Conservation (phyloP, 2,797 vertebrate genomes). For the Bovichtus variegatus region DNA sequence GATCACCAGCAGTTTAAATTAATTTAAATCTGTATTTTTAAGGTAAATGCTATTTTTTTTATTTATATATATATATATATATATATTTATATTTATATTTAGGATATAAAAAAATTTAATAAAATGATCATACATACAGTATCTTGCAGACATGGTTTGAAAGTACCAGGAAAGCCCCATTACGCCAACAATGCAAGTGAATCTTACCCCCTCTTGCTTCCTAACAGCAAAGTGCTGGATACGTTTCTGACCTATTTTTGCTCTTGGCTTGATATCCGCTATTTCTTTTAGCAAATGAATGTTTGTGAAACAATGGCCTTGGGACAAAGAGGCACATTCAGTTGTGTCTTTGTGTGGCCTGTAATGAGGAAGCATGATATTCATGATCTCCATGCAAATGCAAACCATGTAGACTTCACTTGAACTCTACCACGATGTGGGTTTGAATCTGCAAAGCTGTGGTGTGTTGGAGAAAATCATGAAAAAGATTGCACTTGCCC, state of each 20-base stretch:
- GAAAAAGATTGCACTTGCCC: neutral
- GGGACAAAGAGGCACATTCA: constrained; percentile 70
- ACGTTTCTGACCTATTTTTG: constrained; percentile 69
- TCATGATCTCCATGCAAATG: constrained; percentile 9
- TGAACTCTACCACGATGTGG: neutral
- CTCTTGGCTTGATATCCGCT: constrained; percentile 48
- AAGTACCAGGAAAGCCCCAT: neutral
- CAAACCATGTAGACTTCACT: neutral
- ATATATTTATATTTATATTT: no score
- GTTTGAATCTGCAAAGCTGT: neutral
- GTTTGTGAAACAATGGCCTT: constrained; percentile 55
- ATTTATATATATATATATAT: no score
- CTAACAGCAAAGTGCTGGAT: constrained; percentile 13
- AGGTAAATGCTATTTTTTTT: neutral
- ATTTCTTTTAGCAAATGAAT: constrained; percentile 53
- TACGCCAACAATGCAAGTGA: neutral
- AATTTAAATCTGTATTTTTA: neutral
- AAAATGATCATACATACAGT: neutral
- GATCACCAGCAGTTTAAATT: constrained; percentile 8
- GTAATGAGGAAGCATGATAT: constrained; percentile 58
- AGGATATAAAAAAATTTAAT: neutral
- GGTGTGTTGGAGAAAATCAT: constrained; percentile 1
- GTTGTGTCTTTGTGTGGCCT: constrained; percentile 40
- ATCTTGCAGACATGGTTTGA: neutral
- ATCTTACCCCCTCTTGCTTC: constrained; percentile 10